These are phyloP conservation scores for Reticulitermes lucifugus DNA, from an alignment of 2,888 invertebrate genomes.

Conservation along the genomic window DNA sequence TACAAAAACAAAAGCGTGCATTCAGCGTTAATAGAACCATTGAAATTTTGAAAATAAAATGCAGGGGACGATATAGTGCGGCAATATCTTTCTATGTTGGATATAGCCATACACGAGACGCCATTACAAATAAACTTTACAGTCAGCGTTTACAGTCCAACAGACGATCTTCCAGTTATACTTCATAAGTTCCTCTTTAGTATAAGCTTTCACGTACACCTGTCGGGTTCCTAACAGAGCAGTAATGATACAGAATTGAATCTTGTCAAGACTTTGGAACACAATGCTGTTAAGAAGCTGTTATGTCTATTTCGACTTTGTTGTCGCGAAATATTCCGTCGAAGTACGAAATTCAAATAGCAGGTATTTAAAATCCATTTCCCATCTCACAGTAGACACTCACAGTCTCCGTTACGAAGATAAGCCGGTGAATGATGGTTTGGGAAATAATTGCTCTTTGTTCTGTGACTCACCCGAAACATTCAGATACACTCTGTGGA, in stretches of 20 bases:
- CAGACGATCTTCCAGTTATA: not conserved
- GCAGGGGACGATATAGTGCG: not conserved
- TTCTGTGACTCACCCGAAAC: no score
- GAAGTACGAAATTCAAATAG: no score
- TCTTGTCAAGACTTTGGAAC: not conserved
- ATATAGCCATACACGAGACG: not conserved
- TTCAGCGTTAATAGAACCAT: slow-evolving; percentile 9
- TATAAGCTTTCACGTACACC: not conserved
- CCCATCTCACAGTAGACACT: no score
- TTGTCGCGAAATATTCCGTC: no score
- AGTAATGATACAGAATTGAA: not conserved
- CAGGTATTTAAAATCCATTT: no score
- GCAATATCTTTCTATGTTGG: not conserved
- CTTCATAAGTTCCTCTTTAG: no score
- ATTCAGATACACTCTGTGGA: no score
- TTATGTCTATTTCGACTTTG: no score
- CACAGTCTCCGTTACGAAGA: no score
- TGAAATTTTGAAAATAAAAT: not conserved
- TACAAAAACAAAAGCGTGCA: not conserved
- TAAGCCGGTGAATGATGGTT: no score
- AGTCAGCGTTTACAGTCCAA: not conserved
- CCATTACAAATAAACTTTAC: not conserved
- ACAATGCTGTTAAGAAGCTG: no score
- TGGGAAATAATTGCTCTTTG: no score
- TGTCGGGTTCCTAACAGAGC: not conserved